Evolutionary conservation across 1,140 invertebrate genomes (phyloP), one percentile per base, ranked within the genome.

Genomic region (Zaprionus inermis): DNA sequence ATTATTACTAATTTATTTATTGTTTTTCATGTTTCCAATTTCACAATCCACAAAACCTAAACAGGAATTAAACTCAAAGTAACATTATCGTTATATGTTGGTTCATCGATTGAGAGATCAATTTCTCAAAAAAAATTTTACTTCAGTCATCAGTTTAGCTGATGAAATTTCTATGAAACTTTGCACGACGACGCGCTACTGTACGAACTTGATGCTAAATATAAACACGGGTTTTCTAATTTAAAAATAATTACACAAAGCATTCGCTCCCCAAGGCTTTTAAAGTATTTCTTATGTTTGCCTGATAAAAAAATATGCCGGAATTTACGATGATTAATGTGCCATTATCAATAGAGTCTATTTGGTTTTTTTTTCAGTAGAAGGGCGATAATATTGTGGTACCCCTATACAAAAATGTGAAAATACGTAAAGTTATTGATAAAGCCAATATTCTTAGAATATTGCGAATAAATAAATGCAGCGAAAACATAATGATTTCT

Each of bases 111-210:
- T 49, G 44, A 49, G 0, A 20, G 51, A 34, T 64, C 52, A 36
- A 24, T 18, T 65, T 65, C 22, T 16, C 10, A 5, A 24, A 9
- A 22, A 54, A 70, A 55, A 56, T 71, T 71, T 51, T 63, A 24
- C 18, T 9, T 30, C 46, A 11, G 18, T 41, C n/a, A 6, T 14
- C 38, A 41, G 11, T 30, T 71, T 66, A 46, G 76, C 82, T 85
- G 82, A 85, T 78, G 82, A 86, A 85, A 85, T 85, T 54, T 60
- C 22, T 60, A 24, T 30, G 28, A 64, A 79, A 64, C 51, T 57
- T 79, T 82, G 46, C 67, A 46, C 10, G 41, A n/a, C 14, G 1
- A 22, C 16, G 3, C 30, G 22, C 24, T 28, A 5, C 16, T 38
- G 41, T 32, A n/a, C 69, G 41, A 78, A 70, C 67, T 72, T 78